Evolutionary conservation across 2,797 vertebrate genomes (phyloP).

Genomic region (Limnodromus scolopaceus): DNA sequence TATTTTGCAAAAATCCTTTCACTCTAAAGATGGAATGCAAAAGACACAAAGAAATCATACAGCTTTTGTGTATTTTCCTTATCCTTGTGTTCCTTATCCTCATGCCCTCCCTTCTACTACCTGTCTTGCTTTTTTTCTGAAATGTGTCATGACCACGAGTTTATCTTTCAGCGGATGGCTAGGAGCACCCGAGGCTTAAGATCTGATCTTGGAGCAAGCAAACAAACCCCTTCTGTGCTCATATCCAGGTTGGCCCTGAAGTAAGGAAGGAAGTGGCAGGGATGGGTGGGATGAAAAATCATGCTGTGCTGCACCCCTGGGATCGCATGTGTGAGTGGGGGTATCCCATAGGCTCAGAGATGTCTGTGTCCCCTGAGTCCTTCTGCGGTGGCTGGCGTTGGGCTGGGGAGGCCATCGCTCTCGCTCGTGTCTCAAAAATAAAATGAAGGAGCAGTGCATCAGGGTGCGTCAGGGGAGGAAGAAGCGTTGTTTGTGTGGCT

Average conservation of each 20-base stretch:
- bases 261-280: neutral
- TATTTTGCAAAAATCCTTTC: neutral
- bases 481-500: neutral
- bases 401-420: neutral
- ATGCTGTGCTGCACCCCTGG: neutral
- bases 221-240: neutral
- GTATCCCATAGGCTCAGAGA: rapidly evolving
- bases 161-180: neutral
- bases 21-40: neutral
- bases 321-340: neutral
- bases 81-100: neutral
- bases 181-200: neutral
- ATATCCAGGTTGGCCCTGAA: rapidly evolving
- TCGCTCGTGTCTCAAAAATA: neutral
- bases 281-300: neutral
- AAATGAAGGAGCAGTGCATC: neutral
- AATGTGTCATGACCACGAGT: neutral
- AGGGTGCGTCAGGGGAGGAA: neutral
- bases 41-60: neutral
- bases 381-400: rapidly evolving
- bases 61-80: neutral
- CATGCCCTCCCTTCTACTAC: neutral
- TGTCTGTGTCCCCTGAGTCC: neutral
- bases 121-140: neutral
- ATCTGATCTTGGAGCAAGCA: neutral